Conservation (phyloP, 1,140 invertebrate species). For the Drosophila fuyamai region DNA sequence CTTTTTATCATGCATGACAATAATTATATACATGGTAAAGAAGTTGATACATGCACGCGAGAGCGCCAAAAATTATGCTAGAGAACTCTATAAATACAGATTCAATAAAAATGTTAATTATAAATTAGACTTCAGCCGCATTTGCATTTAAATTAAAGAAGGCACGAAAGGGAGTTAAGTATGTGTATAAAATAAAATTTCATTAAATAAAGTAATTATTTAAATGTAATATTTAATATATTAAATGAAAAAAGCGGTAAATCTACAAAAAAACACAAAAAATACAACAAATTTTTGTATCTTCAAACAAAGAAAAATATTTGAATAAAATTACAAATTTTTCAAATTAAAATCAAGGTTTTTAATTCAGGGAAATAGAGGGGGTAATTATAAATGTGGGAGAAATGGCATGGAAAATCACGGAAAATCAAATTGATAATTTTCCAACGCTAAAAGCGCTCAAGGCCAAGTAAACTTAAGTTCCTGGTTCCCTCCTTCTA, state of each 20-base stretch:
- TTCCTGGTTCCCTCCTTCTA: neutral
- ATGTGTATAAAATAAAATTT: slow-evolving; percentile 69
- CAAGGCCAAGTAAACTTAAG: neutral
- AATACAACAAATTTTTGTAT: slow-evolving; percentile 64
- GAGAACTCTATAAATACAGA: slow-evolving; percentile 44
- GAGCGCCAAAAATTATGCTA: slow-evolving; percentile 79
- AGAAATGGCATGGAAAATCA: no score
- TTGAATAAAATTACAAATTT: slow-evolving; percentile 81
- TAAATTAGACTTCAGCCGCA: slow-evolving; percentile 58
- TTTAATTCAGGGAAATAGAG: neutral
- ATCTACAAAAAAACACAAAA: slow-evolving; percentile 10
- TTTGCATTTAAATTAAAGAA: slow-evolving; percentile 70
- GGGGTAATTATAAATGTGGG: no score
- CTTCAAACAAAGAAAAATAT: slow-evolving; percentile 67
- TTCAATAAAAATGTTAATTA: slow-evolving; percentile 59
- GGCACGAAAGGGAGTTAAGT: slow-evolving; percentile 25
- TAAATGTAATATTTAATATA: slow-evolving; percentile 71
- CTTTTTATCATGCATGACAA: slow-evolving; percentile 81
- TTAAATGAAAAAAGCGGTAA: slow-evolving; percentile 25
- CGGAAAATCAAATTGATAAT: no score
- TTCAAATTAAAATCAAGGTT: slow-evolving; percentile 49
- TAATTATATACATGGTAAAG: slow-evolving; percentile 66
- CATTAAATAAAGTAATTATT: slow-evolving; percentile 59
- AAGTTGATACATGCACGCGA: slow-evolving; percentile 42
- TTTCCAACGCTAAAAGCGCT: neutral